These are phyloP conservation scores for Eupelmus urozonus DNA, from an alignment of 2,888 invertebrate species.

Conservation along the genomic window DNA sequence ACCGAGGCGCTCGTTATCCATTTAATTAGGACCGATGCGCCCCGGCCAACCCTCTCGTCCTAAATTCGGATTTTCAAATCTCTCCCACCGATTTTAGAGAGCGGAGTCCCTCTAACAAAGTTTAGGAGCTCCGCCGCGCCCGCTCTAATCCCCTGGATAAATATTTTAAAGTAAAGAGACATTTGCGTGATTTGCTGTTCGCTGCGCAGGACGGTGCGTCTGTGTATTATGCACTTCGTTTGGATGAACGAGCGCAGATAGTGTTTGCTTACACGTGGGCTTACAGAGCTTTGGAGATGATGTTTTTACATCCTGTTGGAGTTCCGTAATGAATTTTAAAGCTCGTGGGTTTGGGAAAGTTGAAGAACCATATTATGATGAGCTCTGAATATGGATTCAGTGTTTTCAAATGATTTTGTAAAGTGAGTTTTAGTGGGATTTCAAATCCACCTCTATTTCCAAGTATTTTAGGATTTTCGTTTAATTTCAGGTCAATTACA, in stretches of 20 bases:
- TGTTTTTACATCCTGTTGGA: slow-evolving; percentile 38
- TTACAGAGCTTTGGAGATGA: not conserved
- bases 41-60: slow-evolving; percentile 38
- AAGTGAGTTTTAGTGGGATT: too few relatives aligned
- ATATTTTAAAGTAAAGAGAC: slow-evolving; percentile 57
- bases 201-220: not conserved
- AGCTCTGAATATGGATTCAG: too few relatives aligned
- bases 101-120: slow-evolving; percentile 49
- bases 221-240: slow-evolving; percentile 34
- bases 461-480: too few relatives aligned
- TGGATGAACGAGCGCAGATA: not conserved
- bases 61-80: slow-evolving; percentile 61
- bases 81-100: slow-evolving; percentile 47
- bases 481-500: too few relatives aligned
- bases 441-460: too few relatives aligned
- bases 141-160: slow-evolving; percentile 53
- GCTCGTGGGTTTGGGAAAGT: not conserved
- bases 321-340: slow-evolving; percentile 42
- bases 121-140: slow-evolving; percentile 28
- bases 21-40: slow-evolving; percentile 66
- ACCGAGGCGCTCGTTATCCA: slow-evolving; percentile 63
- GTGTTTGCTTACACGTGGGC: not conserved
- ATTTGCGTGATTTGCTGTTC: slow-evolving; percentile 42
- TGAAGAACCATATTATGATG: not conserved
- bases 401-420: too few relatives aligned